phyloP scores from a whole-genome alignment of 2,113 vertebrate species.

The Campylorhamphus procurvoides region DNA sequence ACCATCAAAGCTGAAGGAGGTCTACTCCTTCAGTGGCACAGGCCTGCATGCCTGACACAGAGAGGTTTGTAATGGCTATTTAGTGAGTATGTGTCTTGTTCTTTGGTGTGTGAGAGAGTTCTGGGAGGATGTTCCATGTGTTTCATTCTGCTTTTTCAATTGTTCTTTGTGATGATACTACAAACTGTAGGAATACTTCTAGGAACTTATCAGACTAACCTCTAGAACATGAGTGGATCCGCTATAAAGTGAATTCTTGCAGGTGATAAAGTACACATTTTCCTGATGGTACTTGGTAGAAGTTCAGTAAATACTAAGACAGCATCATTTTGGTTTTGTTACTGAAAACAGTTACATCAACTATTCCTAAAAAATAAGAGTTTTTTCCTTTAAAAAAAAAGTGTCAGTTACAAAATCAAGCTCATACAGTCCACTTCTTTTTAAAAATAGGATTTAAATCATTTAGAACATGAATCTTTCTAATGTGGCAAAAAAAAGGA shows the following conservation, averaged over 20 bases:
- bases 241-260: neutral
- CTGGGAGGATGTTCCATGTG: neutral
- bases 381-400: neutral
- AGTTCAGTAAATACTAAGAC: neutral
- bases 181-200: neutral
- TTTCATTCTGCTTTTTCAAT: neutral
- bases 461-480: neutral
- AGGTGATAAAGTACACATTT: neutral
- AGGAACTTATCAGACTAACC: neutral
- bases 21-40: neutral
- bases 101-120: slow-evolving; percentile 35
- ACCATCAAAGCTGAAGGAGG: neutral
- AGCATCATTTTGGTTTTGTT: neutral
- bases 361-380: slow-evolving; percentile 25
- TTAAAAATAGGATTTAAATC: slow-evolving; percentile 33
- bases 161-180: neutral
- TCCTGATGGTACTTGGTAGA: neutral
- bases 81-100: neutral
- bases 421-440: neutral
- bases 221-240: neutral
- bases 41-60: neutral
- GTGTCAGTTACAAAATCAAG: slow-evolving; percentile 41
- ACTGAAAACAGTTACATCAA: neutral
- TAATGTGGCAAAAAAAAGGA: neutral
- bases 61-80: neutral